Conservation (phyloP, 2,113 vertebrate species). For the Chloebia gouldiae region DNA sequence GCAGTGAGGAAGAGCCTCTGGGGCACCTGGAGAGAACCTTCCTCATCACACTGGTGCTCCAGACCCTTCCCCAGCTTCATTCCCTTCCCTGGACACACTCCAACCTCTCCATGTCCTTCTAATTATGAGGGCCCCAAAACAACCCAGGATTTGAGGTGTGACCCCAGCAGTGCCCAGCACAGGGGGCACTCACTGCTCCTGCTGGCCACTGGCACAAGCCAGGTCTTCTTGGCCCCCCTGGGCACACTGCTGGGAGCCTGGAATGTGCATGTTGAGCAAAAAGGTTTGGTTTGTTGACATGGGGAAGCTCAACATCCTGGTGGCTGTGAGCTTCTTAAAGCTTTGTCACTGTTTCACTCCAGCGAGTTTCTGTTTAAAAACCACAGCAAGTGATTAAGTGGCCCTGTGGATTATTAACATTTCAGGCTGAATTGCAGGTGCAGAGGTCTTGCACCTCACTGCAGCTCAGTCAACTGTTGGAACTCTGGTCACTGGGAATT, state of each 20-base stretch:
- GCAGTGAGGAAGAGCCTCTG: rapidly evolving
- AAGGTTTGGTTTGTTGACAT: background rate
- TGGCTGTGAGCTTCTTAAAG: background rate
- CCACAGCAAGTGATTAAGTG: background rate
- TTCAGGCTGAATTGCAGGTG: background rate
- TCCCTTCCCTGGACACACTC: background rate
- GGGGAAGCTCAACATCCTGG: background rate
- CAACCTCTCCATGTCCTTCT: background rate
- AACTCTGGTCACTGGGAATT: background rate
- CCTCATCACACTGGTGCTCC: background rate
- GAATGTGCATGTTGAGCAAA: background rate
- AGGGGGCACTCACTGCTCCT: background rate
- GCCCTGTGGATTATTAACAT: background rate
- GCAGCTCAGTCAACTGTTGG: background rate
- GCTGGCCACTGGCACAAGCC: background rate
- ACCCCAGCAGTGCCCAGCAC: background rate
- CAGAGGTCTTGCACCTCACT: background rate
- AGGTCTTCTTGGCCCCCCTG: too few species aligned
- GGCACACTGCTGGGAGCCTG: background rate
- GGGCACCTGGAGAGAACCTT: background rate
- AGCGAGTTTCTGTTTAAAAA: background rate
- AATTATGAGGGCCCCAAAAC: background rate
- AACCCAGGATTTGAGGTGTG: background rate
- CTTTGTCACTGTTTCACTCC: background rate
- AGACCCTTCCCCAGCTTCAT: background rate